Conservation (phyloP, 2,113 vertebrate genomes). For the Pholis gunnellus region DNA sequence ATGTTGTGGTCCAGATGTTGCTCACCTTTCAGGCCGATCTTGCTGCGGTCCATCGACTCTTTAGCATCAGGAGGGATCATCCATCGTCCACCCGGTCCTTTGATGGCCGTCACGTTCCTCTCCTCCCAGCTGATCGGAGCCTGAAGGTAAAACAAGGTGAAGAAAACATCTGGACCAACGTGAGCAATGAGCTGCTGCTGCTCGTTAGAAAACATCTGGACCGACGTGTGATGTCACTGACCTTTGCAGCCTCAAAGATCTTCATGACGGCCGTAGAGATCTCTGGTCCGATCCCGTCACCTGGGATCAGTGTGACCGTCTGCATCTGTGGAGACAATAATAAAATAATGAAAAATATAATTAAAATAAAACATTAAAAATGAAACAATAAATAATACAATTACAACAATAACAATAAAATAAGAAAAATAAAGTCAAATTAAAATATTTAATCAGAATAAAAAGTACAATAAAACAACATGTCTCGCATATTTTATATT, state of each 20-base stretch:
- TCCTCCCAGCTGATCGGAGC: conserved; percentile 95
- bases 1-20: no score
- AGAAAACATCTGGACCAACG: background rate
- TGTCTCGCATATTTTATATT: no score
- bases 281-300: conserved; percentile 76
- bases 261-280: conserved; percentile 70
- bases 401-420: no score
- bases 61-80: conserved; percentile 96
- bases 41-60: conserved; percentile 97
- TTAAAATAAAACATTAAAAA: no score
- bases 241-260: conserved; percentile 75
- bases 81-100: conserved; percentile 93
- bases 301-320: conserved; percentile 74
- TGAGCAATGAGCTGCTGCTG: background rate
- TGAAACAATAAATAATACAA: no score
- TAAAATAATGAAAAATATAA: no score
- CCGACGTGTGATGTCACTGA: conserved; percentile 7
- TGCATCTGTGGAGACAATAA: conserved; percentile 55
- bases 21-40: conserved; percentile 96
- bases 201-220: background rate
- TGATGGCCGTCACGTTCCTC: conserved; percentile 91
- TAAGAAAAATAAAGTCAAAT: no score
- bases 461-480: no score
- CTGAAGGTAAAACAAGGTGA: conserved; percentile 69
- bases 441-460: no score